A percentile compares a stretch with the other conserved stretches of the same genome.
phyloP scores from a whole-genome alignment of 2,888 invertebrate species.

The Drosophila ochracea region DNA sequence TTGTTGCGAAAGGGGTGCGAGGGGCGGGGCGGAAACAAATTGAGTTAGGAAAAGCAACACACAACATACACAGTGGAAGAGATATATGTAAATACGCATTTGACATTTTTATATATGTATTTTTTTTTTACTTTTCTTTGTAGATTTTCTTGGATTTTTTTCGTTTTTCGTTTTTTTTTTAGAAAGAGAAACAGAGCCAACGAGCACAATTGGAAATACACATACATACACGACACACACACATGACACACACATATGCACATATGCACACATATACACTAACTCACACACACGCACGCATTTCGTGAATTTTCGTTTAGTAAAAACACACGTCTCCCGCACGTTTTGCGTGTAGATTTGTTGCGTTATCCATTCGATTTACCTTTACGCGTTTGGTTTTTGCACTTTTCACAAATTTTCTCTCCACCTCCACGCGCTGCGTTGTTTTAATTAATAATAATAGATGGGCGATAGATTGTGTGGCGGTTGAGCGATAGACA shows the following conservation, averaged over 20 bases:
- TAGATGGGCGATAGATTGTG: conserved; percentile 58
- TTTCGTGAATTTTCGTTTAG: conserved; percentile 62
- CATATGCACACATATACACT: conserved; percentile 32
- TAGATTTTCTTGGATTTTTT: conserved; percentile 47
- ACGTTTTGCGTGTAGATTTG: conserved; percentile 41
- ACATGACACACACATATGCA: conserved; percentile 21
- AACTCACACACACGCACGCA: conserved; percentile 41
- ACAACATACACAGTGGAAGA: conserved; percentile 47
- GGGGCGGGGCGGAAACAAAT: conserved; percentile 6
- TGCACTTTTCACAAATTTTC: conserved; percentile 65
- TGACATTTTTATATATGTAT: conserved; percentile 49
- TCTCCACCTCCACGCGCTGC: conserved; percentile 64
- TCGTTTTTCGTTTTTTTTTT: conserved; percentile 28
- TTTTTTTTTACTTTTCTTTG: conserved; percentile 55
- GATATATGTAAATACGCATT: conserved; percentile 63
- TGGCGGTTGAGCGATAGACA: conserved; percentile 53
- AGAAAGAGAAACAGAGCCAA: conserved; percentile 65
- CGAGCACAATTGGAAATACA: conserved; percentile 75
- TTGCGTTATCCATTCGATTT: conserved; percentile 52
- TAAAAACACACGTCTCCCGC: conserved; percentile 60
- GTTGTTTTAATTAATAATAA: conserved; percentile 66
- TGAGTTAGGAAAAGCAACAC: conserved; percentile 63
- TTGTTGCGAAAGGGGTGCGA: conserved; percentile 42
- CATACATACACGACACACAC: conserved; percentile 53
- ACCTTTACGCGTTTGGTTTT: conserved; percentile 61